These are phyloP conservation scores for Listrodromus nycthemerus DNA, from an alignment of 2,888 invertebrate species.

Conservation along the genomic window DNA sequence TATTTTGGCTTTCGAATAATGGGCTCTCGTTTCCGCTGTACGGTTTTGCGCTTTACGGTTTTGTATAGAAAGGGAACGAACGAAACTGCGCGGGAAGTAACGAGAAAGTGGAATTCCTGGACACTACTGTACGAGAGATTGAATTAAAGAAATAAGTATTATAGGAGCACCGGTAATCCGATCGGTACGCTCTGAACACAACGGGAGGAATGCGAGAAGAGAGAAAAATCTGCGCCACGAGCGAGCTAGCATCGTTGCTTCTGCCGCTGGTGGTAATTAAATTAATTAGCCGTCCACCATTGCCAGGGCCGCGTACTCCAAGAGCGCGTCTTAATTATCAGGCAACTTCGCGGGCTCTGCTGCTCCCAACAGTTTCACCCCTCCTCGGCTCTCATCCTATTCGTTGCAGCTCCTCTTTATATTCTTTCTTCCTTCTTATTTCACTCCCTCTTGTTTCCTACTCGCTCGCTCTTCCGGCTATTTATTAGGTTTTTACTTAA, in stretches of 20 bases:
- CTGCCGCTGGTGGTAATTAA: constrained; percentile 77
- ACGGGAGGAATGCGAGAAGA: constrained; percentile 14
- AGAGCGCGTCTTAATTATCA: constrained; percentile 83
- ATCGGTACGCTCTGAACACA: constrained; percentile 44
- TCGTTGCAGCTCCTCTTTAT: constrained; percentile 59
- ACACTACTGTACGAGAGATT: constrained; percentile 43
- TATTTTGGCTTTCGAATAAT: constrained; percentile 61
- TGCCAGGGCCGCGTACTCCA: constrained; percentile 69
- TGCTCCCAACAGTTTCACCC: constrained; percentile 54
- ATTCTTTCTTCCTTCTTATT: constrained; percentile 43
- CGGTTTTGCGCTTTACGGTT: constrained; percentile 7
- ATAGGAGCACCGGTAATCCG: constrained; percentile 60
- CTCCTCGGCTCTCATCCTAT: constrained; percentile 41
- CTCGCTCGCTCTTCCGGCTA: constrained; percentile 77
- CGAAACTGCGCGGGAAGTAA: constrained; percentile 12
- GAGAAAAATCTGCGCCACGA: constrained; percentile 48
- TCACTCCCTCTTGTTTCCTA: constrained; percentile 50
- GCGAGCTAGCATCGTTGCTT: constrained; percentile 54
- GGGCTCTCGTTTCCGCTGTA: constrained; percentile 50
- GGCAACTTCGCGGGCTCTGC: constrained; percentile 72
- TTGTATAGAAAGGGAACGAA: constrained; percentile 3
- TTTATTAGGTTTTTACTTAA: constrained; percentile 83
- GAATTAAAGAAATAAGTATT: constrained; percentile 59
- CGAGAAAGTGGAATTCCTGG: constrained; percentile 22
- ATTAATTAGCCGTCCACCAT: constrained; percentile 82